Evolutionary conservation across 2,113 vertebrate genomes (phyloP).

Genomic region (Octodon degus): DNA sequence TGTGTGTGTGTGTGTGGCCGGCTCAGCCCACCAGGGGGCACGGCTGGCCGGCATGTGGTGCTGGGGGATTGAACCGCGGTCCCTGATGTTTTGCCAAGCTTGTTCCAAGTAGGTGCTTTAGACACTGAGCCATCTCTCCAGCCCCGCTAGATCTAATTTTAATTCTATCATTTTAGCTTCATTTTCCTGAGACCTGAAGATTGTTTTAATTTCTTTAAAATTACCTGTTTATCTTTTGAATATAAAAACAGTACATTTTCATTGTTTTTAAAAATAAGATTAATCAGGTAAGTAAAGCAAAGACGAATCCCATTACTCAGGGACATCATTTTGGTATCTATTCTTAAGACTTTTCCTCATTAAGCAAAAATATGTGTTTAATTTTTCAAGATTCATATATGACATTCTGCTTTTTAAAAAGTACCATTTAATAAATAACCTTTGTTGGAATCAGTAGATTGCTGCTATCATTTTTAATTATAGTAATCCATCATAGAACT

Average conservation of each 20-base stretch:
- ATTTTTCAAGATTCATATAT: slow-evolving; percentile 42
- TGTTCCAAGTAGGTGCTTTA: too few relatives aligned
- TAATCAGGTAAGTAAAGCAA: slow-evolving; percentile 64
- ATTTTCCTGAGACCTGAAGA: slow-evolving; percentile 55
- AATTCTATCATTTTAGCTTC: slow-evolving; percentile 35
- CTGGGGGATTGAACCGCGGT: too few relatives aligned
- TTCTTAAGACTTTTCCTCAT: slow-evolving; percentile 56
- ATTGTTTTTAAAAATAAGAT: slow-evolving; percentile 53
- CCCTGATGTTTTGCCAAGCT: too few relatives aligned
- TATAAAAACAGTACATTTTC: background rate
- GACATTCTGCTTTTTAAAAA: background rate
- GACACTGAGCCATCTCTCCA: too few relatives aligned
- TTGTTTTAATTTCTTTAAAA: slow-evolving; percentile 59
- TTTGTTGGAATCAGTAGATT: slow-evolving; percentile 60
- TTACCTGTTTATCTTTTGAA: slow-evolving; percentile 33
- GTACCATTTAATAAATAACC: slow-evolving; percentile 55
- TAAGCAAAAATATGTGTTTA: slow-evolving; percentile 34
- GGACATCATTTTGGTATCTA: slow-evolving; percentile 60
- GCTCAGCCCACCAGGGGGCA: too few relatives aligned
- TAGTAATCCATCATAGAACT: slow-evolving; percentile 18
- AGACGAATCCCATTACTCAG: background rate
- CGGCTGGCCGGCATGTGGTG: too few relatives aligned
- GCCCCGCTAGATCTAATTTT: slow-evolving; percentile 46
- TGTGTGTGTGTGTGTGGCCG: too few relatives aligned
- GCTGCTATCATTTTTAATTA: slow-evolving; percentile 13